phyloP scores from a whole-genome alignment of 2,797 vertebrate species.

The Paedocypris micromegethes region DNA sequence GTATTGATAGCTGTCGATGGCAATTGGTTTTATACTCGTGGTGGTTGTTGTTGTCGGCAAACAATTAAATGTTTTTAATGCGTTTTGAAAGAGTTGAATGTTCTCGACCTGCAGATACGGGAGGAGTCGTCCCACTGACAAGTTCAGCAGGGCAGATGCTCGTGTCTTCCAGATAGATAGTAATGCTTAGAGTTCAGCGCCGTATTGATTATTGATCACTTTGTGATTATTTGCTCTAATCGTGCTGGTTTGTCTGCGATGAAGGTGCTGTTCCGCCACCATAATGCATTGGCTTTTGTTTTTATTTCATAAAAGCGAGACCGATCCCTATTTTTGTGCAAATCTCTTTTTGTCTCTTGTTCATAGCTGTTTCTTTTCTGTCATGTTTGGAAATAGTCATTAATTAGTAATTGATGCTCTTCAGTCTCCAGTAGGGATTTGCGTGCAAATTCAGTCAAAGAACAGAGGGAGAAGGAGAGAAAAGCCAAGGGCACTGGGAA shows the following conservation, averaged over 20 bases:
- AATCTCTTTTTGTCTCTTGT: neutral
- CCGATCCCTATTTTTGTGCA: constrained; percentile 3
- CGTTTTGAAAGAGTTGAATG: constrained; percentile 7
- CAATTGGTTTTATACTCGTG: constrained; percentile 14
- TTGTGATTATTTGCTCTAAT: too few species aligned
- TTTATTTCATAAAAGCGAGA: constrained; percentile 15
- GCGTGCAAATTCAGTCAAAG: constrained; percentile 26
- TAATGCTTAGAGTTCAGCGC: too few species aligned
- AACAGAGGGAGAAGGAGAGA: constrained; percentile 12
- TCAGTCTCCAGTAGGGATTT: constrained; percentile 44
- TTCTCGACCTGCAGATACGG: constrained; percentile 3
- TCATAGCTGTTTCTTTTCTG: neutral
- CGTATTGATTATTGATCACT: too few species aligned
- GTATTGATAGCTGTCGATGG: constrained; percentile 8
- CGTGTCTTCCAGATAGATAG: too few species aligned
- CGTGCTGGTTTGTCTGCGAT: constrained; percentile 7
- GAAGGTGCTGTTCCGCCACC: constrained; percentile 8
- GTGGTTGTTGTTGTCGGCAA: neutral
- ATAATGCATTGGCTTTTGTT: constrained; percentile 31
- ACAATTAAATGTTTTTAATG: neutral
- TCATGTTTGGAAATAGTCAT: constrained; percentile 66
- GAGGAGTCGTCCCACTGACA: neutral
- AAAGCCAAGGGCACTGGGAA: constrained; percentile 13
- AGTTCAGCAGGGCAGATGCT: too few species aligned
- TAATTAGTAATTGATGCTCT: constrained; percentile 74